Percentiles rank a stretch among this genome's conserved stretches.
Conservation (phyloP, 2,888 invertebrate species). For the Hypsopygia costalis region DNA sequence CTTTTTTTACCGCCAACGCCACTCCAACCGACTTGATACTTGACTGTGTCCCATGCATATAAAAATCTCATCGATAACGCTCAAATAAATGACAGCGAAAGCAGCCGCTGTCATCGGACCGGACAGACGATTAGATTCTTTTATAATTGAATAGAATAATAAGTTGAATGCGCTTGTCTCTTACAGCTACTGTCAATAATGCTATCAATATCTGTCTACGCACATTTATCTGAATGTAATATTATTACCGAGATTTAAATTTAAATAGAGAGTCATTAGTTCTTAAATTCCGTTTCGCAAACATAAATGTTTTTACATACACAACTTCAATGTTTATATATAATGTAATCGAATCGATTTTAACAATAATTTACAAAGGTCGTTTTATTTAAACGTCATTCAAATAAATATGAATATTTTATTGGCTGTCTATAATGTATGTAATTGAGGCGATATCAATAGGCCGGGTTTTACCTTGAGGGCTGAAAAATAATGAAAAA, state of each 20-base stretch:
- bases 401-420: neutral
- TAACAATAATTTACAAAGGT: neutral
- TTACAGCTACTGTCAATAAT: neutral
- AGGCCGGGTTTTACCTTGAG: neutral
- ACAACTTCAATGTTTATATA: too few relatives aligned
- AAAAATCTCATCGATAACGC: conserved; percentile 3
- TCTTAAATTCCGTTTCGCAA: neutral
- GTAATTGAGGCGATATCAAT: neutral
- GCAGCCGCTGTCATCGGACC: neutral
- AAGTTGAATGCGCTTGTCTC: neutral
- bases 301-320: too few relatives aligned
- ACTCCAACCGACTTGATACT: conserved; percentile 39
- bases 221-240: neutral
- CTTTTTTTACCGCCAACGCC: conserved; percentile 40
- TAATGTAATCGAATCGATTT: too few relatives aligned
- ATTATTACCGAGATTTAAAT: neutral
- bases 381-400: neutral
- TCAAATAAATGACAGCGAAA: conserved; percentile 12
- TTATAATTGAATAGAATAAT: neutral
- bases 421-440: neutral
- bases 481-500: neutral
- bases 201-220: neutral
- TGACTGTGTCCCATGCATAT: conserved; percentile 12
- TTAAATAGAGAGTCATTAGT: neutral
- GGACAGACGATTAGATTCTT: neutral